Percentiles rank a stretch among this genome's conserved stretches.
Conservation (phyloP, 2,113 vertebrate species). For the Leucopternis melanops region DNA sequence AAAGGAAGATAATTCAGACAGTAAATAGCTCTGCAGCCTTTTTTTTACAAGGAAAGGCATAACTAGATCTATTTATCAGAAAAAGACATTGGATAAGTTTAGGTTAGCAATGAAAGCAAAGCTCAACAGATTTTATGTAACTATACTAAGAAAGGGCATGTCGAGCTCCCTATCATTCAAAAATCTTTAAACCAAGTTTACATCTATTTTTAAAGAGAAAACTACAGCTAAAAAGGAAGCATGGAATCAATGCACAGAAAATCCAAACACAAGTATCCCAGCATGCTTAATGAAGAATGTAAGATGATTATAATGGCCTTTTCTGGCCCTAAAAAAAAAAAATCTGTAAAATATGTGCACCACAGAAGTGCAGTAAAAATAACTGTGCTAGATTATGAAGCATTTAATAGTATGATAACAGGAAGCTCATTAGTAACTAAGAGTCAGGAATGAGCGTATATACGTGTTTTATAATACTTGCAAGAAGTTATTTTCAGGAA, state of each 20-base stretch:
- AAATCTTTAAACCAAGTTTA: neutral
- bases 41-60: neutral
- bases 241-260: neutral
- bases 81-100: neutral
- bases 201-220: neutral
- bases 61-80: neutral
- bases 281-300: neutral
- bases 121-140: neutral
- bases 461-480: neutral
- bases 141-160: neutral
- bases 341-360: neutral
- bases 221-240: neutral
- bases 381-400: neutral
- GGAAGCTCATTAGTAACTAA: neutral
- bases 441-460: neutral
- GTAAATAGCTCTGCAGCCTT: neutral
- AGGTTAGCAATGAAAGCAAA: neutral
- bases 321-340: neutral
- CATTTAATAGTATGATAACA: neutral
- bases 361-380: slow-evolving; percentile 2
- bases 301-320: neutral
- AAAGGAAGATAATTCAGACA: neutral
- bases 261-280: neutral
- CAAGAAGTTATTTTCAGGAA: neutral
- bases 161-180: neutral